Percentiles rank a stretch among this genome's conserved stretches.
Conservation (phyloP, 2,113 vertebrate genomes). For the sheep (Ovis aries) region ARS-UI_Ramb_v3.0 NC_056054.1:77648501-77649000, state of each 20-base stretch:
- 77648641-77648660: not conserved
- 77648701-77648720: not conserved
- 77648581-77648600: no score
- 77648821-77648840: constrained; percentile 48
- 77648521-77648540: not conserved
- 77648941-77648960: not conserved
- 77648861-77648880: constrained; percentile 45
- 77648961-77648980: constrained; percentile 1
- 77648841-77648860: not conserved
- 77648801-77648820: not conserved
- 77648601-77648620: not conserved
- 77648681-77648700: not conserved
- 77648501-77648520: constrained; percentile 39
- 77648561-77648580: not conserved
- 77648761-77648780: not conserved
- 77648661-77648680: not conserved
- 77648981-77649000: not conserved
- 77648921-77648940: constrained; percentile 26
- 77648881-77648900: not conserved
- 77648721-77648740: not conserved
- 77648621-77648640: not conserved
- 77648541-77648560: not conserved
- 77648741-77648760: not conserved
- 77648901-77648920: not conserved
- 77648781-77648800: not conserved